Evolutionary conservation across 2,888 invertebrate species (phyloP).

Genomic region (Epistrophella euchroma): DNA sequence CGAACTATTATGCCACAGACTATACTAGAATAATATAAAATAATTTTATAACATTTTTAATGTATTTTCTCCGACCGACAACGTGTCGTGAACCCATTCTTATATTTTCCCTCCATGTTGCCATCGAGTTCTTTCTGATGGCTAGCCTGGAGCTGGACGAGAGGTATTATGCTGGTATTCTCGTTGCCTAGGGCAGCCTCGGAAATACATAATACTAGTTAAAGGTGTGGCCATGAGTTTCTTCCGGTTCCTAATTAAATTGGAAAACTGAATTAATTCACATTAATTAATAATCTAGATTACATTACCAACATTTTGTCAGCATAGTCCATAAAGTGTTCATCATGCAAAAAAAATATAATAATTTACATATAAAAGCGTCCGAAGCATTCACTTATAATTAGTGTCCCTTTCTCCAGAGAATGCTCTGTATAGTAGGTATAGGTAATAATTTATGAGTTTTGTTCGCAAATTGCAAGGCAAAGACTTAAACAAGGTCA

Average conservation of each 20-base stretch:
- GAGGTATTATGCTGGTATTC: neutral
- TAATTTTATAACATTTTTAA: too few relatives aligned
- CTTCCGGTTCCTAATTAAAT: slow-evolving; percentile 8
- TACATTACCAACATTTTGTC: neutral
- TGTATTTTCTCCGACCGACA: too few relatives aligned
- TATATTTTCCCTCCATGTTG: too few relatives aligned
- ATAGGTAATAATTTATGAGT: slow-evolving; percentile 13
- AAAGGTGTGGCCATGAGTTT: neutral
- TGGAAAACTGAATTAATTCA: slow-evolving; percentile 2
- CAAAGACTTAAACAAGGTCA: slow-evolving; percentile 18
- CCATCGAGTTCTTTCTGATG: too few relatives aligned
- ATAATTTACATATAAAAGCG: slow-evolving; percentile 4
- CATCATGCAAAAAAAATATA: neutral
- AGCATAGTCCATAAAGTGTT: neutral
- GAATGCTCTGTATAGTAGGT: neutral
- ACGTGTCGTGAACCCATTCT: too few relatives aligned
- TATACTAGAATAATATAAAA: too few relatives aligned
- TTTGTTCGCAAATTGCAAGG: neutral
- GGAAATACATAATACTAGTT: neutral
- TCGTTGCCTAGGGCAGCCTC: neutral
- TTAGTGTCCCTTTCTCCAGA: slow-evolving; percentile 29
- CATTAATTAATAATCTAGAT: slow-evolving; percentile 21
- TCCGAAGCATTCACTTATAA: slow-evolving; percentile 19
- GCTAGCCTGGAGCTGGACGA: too few relatives aligned
- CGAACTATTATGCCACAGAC: too few relatives aligned